These are phyloP conservation scores for Riparia riparia DNA, from an alignment of 2,113 vertebrate species.

Conservation along the genomic window DNA sequence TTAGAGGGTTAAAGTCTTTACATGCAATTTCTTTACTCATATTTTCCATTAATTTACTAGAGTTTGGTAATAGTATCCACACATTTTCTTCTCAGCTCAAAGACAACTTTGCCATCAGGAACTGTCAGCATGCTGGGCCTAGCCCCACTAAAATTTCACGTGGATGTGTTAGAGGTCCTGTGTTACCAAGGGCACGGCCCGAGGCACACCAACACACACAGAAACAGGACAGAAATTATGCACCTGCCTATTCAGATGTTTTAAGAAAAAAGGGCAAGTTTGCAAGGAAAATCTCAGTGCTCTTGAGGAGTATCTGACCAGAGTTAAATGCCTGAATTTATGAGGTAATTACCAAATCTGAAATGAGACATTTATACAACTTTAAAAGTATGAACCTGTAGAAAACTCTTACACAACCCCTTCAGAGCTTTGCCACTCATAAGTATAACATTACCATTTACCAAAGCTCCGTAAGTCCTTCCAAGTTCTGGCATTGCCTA, in stretches of 20 bases:
- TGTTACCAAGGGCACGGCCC: not conserved
- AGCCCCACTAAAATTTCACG: not conserved
- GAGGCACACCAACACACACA: accelerated
- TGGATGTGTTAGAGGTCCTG: not conserved
- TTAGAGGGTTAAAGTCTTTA: not conserved
- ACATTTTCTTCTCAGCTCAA: not conserved
- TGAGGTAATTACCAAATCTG: not conserved
- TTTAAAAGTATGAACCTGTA: not conserved
- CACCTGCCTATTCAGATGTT: not conserved
- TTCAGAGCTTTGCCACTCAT: not conserved
- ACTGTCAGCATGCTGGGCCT: not conserved
- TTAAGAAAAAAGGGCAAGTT: not conserved
- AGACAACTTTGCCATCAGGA: not conserved
- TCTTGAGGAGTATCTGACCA: not conserved
- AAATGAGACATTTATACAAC: not conserved
- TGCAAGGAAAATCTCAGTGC: not conserved
- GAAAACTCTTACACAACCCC: not conserved
- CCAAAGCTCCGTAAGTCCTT: not conserved
- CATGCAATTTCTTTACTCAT: not conserved
- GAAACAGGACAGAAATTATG: not conserved
- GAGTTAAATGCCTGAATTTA: not conserved
- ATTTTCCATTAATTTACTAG: not conserved
- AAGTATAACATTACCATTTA: not conserved
- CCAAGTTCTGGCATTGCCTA: not conserved
- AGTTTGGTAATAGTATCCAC: not conserved